phyloP scores from a whole-genome alignment of 2,113 vertebrate genomes.

The Rhagologus leucostigma region DNA sequence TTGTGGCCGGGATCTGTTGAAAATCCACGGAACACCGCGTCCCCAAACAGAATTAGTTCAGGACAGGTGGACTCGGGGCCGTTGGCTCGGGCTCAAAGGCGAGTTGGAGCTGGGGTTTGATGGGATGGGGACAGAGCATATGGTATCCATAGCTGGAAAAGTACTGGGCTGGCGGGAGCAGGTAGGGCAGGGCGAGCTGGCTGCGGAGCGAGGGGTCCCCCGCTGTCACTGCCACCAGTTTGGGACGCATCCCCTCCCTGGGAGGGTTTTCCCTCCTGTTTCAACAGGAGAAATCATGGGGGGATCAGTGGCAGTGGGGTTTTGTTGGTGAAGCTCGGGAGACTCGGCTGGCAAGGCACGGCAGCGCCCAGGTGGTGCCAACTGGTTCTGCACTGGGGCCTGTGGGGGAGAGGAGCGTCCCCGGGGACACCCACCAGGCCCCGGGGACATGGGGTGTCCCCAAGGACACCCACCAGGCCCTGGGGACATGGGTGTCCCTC shows the following conservation, averaged over 20 bases:
- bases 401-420: neutral
- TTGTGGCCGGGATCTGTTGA: neutral
- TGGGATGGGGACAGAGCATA: neutral
- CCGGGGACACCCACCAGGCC: neutral
- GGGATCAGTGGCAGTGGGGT: accelerated
- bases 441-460: neutral
- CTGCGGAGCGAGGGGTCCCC: accelerated
- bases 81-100: slow-evolving; percentile 1
- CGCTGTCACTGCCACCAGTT: accelerated
- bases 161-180: neutral
- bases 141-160: slow-evolving; percentile 51
- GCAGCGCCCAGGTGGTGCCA: accelerated
- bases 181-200: neutral
- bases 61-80: slow-evolving; percentile 15
- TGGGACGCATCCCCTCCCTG: neutral
- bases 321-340: neutral
- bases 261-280: neutral
- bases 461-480: neutral
- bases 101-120: slow-evolving; percentile 2
- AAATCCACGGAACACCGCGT: neutral
- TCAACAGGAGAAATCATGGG: accelerated
- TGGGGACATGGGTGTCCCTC: accelerated
- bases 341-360: accelerated
- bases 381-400: neutral
- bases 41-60: slow-evolving; percentile 30